Conservation (phyloP, 2,888 invertebrate genomes). For the Cephus rjabovi region DNA sequence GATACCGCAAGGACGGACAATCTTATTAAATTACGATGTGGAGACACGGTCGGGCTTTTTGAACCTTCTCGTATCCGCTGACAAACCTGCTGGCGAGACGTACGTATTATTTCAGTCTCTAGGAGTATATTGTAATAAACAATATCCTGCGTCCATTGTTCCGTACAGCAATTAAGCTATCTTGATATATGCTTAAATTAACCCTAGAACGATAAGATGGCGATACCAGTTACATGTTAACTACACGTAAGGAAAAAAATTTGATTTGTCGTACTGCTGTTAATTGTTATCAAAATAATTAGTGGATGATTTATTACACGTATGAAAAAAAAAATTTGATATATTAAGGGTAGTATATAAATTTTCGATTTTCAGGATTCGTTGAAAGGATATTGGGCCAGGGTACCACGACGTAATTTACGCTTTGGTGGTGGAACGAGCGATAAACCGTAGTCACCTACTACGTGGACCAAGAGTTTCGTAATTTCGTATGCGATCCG, state of each 20-base stretch:
- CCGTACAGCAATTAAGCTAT: background rate
- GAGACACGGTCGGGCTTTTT: slow-evolving; percentile 13
- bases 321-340: background rate
- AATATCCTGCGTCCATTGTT: background rate
- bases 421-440: slow-evolving; percentile 31
- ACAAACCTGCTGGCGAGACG: background rate
- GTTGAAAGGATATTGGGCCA: background rate
- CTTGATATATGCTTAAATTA: background rate
- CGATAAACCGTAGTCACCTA: slow-evolving; percentile 40
- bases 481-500: slow-evolving; percentile 56
- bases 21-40: slow-evolving; percentile 35
- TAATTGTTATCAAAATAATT: background rate
- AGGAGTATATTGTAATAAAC: background rate
- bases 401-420: slow-evolving; percentile 30
- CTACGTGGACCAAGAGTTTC: background rate
- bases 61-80: background rate
- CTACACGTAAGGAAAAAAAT: too few relatives aligned
- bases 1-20: slow-evolving; percentile 32
- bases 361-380: background rate
- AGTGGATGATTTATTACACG: background rate
- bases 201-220: too few relatives aligned
- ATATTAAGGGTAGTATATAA: background rate
- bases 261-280: too few relatives aligned
- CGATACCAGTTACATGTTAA: too few relatives aligned
- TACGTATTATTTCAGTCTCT: background rate